These are phyloP conservation scores for Panopea generosa DNA, from an alignment of 2,888 invertebrate genomes.

Conservation along the genomic window DNA sequence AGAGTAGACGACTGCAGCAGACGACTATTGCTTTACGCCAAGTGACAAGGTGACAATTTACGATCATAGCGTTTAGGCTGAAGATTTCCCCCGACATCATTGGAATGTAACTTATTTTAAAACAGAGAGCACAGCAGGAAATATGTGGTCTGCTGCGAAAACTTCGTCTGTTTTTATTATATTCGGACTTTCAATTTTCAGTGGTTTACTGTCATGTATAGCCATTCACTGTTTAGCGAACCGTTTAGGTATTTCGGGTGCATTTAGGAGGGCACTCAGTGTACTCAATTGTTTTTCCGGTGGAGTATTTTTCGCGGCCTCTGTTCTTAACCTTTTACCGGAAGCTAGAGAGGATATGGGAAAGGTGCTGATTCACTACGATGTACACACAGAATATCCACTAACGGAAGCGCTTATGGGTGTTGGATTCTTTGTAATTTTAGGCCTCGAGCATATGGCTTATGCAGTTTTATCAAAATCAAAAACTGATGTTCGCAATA, in stretches of 20 bases:
- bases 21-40: too few species aligned
- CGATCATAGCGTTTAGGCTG: too few species aligned
- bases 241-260: constrained; percentile 25
- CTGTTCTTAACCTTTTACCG: constrained; percentile 84
- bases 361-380: constrained; percentile 29
- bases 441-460: constrained; percentile 43
- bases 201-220: constrained; percentile 56
- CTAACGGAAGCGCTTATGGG: constrained; percentile 53
- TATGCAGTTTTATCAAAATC: constrained; percentile 20
- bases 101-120: too few species aligned
- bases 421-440: constrained; percentile 52
- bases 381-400: constrained; percentile 51
- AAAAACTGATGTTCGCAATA: neutral
- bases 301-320: constrained; percentile 85
- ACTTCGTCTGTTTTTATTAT: constrained; percentile 50
- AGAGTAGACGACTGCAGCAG: too few species aligned
- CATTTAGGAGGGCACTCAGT: constrained; percentile 45
- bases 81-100: too few species aligned
- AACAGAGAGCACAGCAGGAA: too few species aligned
- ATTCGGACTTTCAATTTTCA: constrained; percentile 56
- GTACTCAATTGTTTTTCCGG: constrained; percentile 82
- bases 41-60: too few species aligned
- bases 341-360: constrained; percentile 81
- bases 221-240: constrained; percentile 36
- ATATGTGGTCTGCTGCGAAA: constrained; percentile 44